Percentiles rank a stretch among this genome's conserved stretches.
Conservation (phyloP, 2,797 vertebrate genomes). For the Sciaenops ocellatus region DNA sequence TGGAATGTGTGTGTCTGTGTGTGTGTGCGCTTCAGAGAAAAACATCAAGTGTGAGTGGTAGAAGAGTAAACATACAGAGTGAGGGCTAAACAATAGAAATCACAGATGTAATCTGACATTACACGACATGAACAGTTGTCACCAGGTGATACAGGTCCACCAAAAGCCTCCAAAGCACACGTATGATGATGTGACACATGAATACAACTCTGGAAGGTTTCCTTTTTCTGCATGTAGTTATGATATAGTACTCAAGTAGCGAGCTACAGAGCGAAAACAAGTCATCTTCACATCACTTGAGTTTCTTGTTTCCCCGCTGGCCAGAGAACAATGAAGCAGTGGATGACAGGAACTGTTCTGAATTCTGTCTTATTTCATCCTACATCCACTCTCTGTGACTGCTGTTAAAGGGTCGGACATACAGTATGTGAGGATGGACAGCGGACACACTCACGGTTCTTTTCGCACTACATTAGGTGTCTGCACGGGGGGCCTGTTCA, state of each 20-base stretch:
- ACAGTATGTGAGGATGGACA: too few relatives aligned
- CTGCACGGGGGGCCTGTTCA: too few relatives aligned
- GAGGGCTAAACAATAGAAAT: neutral
- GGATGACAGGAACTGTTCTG: too few relatives aligned
- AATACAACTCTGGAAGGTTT: neutral
- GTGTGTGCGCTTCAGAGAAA: neutral
- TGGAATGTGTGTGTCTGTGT: neutral
- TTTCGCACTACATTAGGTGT: too few relatives aligned
- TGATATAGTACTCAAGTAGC: neutral
- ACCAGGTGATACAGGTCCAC: neutral
- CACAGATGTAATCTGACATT: neutral
- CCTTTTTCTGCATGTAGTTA: neutral
- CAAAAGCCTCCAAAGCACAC: neutral
- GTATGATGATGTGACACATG: too few relatives aligned
- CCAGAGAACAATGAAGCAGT: too few relatives aligned
- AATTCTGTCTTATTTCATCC: too few relatives aligned
- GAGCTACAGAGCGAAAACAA: neutral
- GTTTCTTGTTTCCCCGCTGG: too few relatives aligned
- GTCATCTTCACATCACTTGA: too few relatives aligned
- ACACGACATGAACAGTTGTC: neutral
- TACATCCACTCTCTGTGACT: too few relatives aligned
- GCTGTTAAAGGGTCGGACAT: too few relatives aligned
- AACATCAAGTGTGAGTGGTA: neutral
- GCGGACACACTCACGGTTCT: too few relatives aligned
- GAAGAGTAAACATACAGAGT: constrained; percentile 1